Evolutionary conservation across 1,140 invertebrate species (phyloP), one percentile per base, ranked within the genome.

Genomic region (Ladona fulva): DNA sequence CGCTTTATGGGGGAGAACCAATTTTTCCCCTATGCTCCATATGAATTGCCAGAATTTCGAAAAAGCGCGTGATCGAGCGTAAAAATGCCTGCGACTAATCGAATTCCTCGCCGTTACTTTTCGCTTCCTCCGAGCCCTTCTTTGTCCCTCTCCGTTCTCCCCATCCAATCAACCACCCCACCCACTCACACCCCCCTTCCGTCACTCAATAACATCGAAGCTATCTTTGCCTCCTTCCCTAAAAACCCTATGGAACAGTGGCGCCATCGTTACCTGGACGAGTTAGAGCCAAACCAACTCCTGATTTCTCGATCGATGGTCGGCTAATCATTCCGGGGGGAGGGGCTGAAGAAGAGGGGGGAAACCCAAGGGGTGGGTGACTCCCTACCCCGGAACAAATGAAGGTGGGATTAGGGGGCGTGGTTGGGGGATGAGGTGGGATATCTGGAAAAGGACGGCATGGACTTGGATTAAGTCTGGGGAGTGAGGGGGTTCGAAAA

Each of bases 211-310:
- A 66, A 16, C 52, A 19, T 16, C 52, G 52, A 12, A 12, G 52
- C 52, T 19, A 66, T 66, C 52, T 66, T 66, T 66, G 16, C n/a
- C 44, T 11, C 44, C 44, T 52, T 52, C 10, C 52, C 52, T 1
- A 66, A 66, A 66, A 66, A 66, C n/a, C 52, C 52, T 66, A 66
- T 12, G n/a, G 52, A 66, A 16, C 52, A 66, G n/a, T 66, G 52
- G 52, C 52, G 52, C n/a, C 52, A 66, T 66, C 52, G 52, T 66
- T 66, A 66, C 52, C 52, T 66, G 52, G n/a, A 66, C 52, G 52
- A 66, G 52, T 66, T 19, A 12, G 16, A 12, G 52, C 14, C 52
- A 16, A 66, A 66, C 14, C 52, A 16, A 66, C 14, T 22, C n/a
- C 52, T 22, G 52, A 66, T 66, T 66, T 66, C 52, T 66, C 3